These are phyloP conservation scores for Drosophila melanogaster DNA, from an alignment of 1,140 invertebrate genomes.

Conservation along the genomic window DNA sequence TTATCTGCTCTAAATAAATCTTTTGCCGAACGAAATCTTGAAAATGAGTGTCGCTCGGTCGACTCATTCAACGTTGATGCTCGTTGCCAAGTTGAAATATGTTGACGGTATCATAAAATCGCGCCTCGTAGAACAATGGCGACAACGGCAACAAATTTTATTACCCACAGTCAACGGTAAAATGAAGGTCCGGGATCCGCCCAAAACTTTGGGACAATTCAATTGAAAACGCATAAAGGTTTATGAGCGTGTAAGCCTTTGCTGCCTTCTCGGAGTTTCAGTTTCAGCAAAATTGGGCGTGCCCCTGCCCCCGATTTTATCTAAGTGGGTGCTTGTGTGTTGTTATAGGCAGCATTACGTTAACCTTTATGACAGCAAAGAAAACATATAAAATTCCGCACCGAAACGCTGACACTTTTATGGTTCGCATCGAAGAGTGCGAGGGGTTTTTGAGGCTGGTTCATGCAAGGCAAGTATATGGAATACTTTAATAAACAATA, in stretches of 20 bases:
- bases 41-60: neutral
- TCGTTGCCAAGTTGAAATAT: slow-evolving; percentile 15
- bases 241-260: slow-evolving; percentile 65
- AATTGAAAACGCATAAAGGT: slow-evolving; percentile 67
- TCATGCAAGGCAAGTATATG: neutral
- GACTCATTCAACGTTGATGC: neutral
- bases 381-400: slow-evolving; percentile 23
- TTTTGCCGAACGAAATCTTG: too few relatives aligned
- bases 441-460: neutral
- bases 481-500: too few relatives aligned
- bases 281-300: slow-evolving; percentile 1
- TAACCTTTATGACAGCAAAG: slow-evolving; percentile 50
- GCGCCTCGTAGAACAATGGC: slow-evolving; percentile 59
- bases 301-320: neutral
- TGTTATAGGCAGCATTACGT: slow-evolving; percentile 57
- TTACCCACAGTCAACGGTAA: slow-evolving; percentile 29
- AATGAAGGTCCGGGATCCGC: slow-evolving; percentile 12
- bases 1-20: too few relatives aligned
- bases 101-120: slow-evolving; percentile 55
- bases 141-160: slow-evolving; percentile 63
- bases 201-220: slow-evolving; percentile 52
- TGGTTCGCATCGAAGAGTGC: slow-evolving; percentile 9
- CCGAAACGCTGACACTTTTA: slow-evolving; percentile 10
- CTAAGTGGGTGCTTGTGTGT: slow-evolving; percentile 52
- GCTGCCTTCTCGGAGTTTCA: slow-evolving; percentile 25